Conservation (phyloP, 2,888 invertebrate species). For the Cyclophora albipunctata region DNA sequence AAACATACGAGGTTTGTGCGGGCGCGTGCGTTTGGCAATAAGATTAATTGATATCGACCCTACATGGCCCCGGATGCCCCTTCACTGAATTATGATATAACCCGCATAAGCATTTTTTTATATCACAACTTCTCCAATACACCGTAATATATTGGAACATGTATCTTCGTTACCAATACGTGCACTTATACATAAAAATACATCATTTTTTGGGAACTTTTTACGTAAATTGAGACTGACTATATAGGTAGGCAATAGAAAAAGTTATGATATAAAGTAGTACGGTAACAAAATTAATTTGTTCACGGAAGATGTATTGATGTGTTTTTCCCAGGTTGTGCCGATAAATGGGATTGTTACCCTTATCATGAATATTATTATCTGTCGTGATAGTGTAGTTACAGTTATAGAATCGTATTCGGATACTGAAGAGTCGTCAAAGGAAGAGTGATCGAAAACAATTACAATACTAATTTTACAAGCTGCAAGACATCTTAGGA, state of each 20-base stretch:
- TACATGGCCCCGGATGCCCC: slow-evolving; percentile 35
- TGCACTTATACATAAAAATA: slow-evolving; percentile 45
- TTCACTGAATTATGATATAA: slow-evolving; percentile 42
- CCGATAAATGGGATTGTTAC: slow-evolving; percentile 3
- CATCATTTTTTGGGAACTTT: slow-evolving; percentile 20
- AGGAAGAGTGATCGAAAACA: too few relatives aligned
- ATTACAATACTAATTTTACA: too few relatives aligned
- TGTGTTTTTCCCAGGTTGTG: slow-evolving; percentile 35
- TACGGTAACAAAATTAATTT: slow-evolving; percentile 38
- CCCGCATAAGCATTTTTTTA: slow-evolving; percentile 36
- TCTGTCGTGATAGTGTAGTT: too few relatives aligned
- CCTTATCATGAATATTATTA: too few relatives aligned
- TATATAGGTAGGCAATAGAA: slow-evolving; percentile 12
- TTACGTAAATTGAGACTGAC: slow-evolving; percentile 24
- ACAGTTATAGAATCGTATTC: too few relatives aligned
- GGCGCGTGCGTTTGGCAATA: slow-evolving; percentile 41
- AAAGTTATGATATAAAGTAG: slow-evolving; percentile 34
- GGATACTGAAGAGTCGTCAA: too few relatives aligned
- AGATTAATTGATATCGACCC: slow-evolving; percentile 50
- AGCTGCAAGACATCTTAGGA: too few relatives aligned
- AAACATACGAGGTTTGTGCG: slow-evolving; percentile 28
- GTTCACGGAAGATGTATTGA: slow-evolving; percentile 36
- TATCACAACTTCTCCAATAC: slow-evolving; percentile 25
- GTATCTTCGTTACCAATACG: slow-evolving; percentile 32
- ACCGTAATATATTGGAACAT: slow-evolving; percentile 30